phyloP scores from a whole-genome alignment of 2,113 vertebrate species.

The Myiozetetes cayanensis region DNA sequence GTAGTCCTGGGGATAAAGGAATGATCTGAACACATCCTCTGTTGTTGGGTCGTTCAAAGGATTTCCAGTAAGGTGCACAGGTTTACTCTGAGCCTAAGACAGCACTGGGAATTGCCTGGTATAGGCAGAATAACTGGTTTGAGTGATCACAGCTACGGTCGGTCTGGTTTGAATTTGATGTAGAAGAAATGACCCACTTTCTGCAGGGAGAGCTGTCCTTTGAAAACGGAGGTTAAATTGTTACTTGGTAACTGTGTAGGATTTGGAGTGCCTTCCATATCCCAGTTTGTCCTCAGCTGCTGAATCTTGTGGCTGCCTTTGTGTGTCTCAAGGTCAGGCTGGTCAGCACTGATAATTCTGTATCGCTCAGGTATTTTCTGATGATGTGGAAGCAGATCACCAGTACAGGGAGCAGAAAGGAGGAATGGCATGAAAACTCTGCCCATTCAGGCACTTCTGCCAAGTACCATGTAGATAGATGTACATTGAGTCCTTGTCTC shows the following conservation, averaged over 20 bases:
- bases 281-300: not conserved
- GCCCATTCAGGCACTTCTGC: not conserved
- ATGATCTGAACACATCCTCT: not conserved
- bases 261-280: not conserved
- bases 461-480: not conserved
- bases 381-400: not conserved
- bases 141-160: not conserved
- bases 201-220: not conserved
- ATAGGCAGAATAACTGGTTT: not conserved
- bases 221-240: not conserved
- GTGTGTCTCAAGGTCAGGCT: not conserved
- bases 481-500: not conserved
- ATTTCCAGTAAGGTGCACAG: not conserved
- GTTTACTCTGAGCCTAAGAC: not conserved
- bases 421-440: not conserved
- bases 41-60: not conserved
- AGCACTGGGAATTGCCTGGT: not conserved
- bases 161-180: not conserved
- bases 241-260: not conserved
- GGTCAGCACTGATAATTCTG: not conserved
- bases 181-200: constrained; percentile 33
- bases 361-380: not conserved
- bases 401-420: not conserved
- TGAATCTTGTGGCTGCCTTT: not conserved
- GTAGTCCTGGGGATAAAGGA: not conserved